These are phyloP conservation scores for Bothrops jararaca DNA, from an alignment of 2,113 vertebrate genomes.

Conservation along the genomic window DNA sequence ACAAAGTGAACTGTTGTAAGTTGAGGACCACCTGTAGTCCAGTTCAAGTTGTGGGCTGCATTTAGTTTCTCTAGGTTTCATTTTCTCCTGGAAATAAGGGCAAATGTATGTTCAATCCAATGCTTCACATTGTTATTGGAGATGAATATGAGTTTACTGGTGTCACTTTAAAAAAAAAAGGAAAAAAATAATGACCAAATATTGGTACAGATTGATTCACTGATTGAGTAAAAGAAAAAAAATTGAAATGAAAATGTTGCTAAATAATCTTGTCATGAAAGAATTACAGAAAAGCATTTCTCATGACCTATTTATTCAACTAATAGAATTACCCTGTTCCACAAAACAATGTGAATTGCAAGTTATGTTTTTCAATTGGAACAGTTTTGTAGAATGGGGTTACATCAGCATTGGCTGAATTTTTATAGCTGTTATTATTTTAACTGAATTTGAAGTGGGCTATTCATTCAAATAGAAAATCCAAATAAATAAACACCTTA, in stretches of 20 bases:
- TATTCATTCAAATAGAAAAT: background rate
- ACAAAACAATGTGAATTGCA: background rate
- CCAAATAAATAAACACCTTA: constrained; percentile 45
- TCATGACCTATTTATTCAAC: background rate
- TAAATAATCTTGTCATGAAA: background rate
- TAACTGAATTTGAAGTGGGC: background rate
- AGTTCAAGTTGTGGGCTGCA: background rate
- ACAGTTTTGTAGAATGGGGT: background rate
- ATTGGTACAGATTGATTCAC: background rate
- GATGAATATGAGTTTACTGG: background rate
- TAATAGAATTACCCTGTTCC: background rate
- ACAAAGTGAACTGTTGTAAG: background rate
- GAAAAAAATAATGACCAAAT: background rate
- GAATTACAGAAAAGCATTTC: background rate
- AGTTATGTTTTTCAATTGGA: background rate
- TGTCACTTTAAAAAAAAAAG: background rate
- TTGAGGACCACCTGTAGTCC: background rate
- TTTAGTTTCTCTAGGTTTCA: background rate
- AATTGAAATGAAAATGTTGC: background rate
- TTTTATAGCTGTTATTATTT: background rate
- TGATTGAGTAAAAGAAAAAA: background rate
- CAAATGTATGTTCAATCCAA: background rate
- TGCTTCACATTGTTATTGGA: background rate
- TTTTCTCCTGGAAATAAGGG: background rate
- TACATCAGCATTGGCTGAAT: background rate